Evolutionary conservation across 2,113 vertebrate species (phyloP), one percentile per base, ranked within the genome.

Genomic region (Petroica traversi): DNA sequence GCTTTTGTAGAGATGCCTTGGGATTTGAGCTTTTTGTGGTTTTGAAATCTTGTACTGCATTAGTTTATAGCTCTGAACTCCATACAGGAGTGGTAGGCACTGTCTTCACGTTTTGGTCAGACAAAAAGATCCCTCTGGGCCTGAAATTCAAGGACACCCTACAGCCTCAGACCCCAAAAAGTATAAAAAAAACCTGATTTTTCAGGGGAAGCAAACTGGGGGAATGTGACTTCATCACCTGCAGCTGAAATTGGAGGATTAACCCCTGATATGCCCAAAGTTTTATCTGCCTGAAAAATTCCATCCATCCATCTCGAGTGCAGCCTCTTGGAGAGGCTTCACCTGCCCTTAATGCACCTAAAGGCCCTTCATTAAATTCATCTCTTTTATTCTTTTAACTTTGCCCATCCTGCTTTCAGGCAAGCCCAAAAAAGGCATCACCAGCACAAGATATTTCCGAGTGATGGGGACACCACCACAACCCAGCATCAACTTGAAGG

Each of bases 221-320:
- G 12, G 9, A 4, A 6, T 1, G 23, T 31, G 4, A 45, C 25
- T 45, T 45, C 19, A 31, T 31, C 25, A 66, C 15, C 33, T 55
- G 9, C 54, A 66, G 16, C 20, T 55, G 20, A 36, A 55, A 45
- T 12, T 79, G 38, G 33, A 64, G 33, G 11, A 54, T 45, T 64
- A 64, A 54, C 9, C 19, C 25, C 4, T 15, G 38, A 54, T 66
- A 45, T 5, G 10, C 1, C 26, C 12, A 36, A 31, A 66, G 6
- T 31, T 45, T 4, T 0, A 24, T 7, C 1, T 64, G 20, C 25
- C 40, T 24, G 19, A 66, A 31, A 54, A 45, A 55, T 18, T 49
- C 19, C 19, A 29, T 24, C 0, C 0, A 0, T 34, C 49, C 33
- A 45, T 29, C 0, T 6, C 28, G 29, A 11, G 11, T n/a, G 19